These are phyloP conservation scores for Cheirogaleus medius DNA, from an alignment of 2,113 vertebrate species.

Conservation along the genomic window DNA sequence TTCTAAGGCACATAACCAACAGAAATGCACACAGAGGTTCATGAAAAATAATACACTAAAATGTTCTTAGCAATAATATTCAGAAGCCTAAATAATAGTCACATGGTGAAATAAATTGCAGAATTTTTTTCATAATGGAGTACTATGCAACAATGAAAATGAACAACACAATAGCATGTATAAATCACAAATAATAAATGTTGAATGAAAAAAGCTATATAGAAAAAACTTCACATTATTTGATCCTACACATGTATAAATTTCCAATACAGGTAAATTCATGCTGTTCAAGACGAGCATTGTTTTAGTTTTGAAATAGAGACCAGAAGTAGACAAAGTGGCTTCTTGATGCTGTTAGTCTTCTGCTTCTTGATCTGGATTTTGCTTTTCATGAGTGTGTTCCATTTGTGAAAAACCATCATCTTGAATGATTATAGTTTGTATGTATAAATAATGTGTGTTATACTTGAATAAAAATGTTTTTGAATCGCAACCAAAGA, in stretches of 20 bases:
- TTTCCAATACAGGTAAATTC: background rate
- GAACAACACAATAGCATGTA: background rate
- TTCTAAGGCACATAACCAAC: background rate
- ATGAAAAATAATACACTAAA: background rate
- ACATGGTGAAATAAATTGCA: background rate
- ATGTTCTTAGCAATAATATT: background rate
- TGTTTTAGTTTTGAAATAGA: background rate
- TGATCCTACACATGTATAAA: background rate
- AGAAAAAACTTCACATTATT: background rate
- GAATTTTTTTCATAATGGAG: background rate
- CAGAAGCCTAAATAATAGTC: background rate
- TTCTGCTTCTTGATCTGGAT: background rate
- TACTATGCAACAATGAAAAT: background rate
- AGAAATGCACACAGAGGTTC: background rate
- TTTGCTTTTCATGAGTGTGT: background rate
- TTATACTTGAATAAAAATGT: background rate
- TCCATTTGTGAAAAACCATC: background rate
- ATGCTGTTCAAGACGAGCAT: background rate
- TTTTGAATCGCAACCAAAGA: background rate
- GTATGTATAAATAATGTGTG: background rate
- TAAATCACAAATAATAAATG: background rate
- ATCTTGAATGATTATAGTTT: background rate
- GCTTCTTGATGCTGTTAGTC: background rate
- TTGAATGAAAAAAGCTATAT: background rate
- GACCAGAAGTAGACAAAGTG: background rate